Evolutionary conservation across 2,113 vertebrate species (phyloP).

Genomic region (Oriolus oriolus): DNA sequence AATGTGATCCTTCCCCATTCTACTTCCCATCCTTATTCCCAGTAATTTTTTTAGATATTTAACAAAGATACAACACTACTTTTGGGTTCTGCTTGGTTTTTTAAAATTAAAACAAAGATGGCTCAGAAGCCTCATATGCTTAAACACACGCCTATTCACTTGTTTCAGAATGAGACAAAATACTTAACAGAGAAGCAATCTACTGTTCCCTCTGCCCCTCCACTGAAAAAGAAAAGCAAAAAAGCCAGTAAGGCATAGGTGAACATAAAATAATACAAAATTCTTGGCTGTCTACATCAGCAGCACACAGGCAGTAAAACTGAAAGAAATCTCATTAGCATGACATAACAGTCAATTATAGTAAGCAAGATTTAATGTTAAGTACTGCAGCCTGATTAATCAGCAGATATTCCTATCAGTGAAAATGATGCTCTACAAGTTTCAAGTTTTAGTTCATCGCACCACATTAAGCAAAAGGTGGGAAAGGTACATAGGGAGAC

Average conservation of each 20-base stretch:
- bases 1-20: not conserved
- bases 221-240: not conserved
- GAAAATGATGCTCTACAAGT: not conserved
- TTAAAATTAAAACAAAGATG: not conserved
- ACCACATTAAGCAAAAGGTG: not conserved
- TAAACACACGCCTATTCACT: not conserved
- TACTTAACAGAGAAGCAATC: not conserved
- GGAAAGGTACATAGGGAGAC: not conserved
- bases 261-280: not conserved
- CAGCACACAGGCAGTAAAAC: not conserved
- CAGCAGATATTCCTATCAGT: not conserved
- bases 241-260: not conserved
- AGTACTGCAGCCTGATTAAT: not conserved
- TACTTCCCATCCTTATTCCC: not conserved
- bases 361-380: slow-evolving; percentile 6
- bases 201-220: not conserved
- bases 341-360: slow-evolving; percentile 21
- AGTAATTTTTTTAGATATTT: not conserved
- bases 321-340: not conserved
- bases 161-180: not conserved
- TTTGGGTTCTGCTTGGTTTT: not conserved
- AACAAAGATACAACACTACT: not conserved
- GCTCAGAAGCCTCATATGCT: not conserved
- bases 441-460: not conserved
- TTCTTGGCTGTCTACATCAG: not conserved